Evolutionary conservation across 2,797 vertebrate genomes (phyloP).

Genomic region (Acrossocheilus fasciatus): DNA sequence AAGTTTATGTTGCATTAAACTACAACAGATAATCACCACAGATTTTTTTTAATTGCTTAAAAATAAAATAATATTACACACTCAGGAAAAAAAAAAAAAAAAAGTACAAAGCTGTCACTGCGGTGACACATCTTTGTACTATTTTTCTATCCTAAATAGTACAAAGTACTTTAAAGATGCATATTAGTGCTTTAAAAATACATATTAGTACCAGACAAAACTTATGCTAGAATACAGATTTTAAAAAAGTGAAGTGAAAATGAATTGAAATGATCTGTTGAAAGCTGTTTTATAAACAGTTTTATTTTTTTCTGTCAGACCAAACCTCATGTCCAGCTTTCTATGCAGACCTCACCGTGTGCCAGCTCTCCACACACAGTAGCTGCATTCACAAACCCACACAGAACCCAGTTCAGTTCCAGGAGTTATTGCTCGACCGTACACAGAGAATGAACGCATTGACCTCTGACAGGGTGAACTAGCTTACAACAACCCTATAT

Average conservation of each 20-base stretch:
- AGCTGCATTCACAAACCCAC: slow-evolving; percentile 25
- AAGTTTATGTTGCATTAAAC: neutral
- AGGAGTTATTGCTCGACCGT: neutral
- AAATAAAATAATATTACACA: neutral
- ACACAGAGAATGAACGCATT: neutral
- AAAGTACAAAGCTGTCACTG: neutral
- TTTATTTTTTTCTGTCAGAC: slow-evolving; percentile 15
- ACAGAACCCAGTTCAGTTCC: slow-evolving; percentile 34
- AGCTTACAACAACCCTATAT: neutral
- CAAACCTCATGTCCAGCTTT: slow-evolving; percentile 25
- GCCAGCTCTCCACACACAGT: slow-evolving; percentile 15
- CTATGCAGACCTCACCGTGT: neutral
- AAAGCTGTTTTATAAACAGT: neutral
- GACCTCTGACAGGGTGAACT: neutral
- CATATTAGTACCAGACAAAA: neutral
- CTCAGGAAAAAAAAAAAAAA: neutral
- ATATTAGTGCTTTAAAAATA: neutral
- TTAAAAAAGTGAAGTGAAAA: neutral
- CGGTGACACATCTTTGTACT: neutral
- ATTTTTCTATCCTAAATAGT: neutral
- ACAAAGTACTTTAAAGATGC: neutral
- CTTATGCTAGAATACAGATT: neutral
- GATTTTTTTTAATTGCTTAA: neutral
- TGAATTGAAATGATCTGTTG: neutral
- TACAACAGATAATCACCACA: neutral